These are phyloP conservation scores for Ranitomeya imitator DNA, from an alignment of 2,113 vertebrate species.

Conservation along the genomic window DNA sequence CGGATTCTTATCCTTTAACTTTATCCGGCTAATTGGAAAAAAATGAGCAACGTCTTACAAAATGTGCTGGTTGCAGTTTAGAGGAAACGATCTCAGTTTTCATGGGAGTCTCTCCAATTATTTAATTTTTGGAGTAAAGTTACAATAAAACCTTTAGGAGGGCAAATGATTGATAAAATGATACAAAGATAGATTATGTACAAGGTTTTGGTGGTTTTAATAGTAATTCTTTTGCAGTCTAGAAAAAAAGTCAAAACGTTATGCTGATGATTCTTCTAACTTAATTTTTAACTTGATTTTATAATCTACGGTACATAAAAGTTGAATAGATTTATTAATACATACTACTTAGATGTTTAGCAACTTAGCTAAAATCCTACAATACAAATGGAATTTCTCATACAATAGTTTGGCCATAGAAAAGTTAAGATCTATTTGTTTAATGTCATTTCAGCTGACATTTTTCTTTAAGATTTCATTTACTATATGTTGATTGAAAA, in stretches of 20 bases:
- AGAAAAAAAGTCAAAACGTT: not conserved
- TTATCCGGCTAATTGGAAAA: slow-evolving; percentile 4
- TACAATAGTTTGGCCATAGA: too few relatives aligned
- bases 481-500: too few relatives aligned
- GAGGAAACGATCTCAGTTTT: not conserved
- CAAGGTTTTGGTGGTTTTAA: not conserved
- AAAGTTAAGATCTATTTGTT: too few relatives aligned
- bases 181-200: not conserved
- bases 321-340: not conserved
- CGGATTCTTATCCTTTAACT: not conserved
- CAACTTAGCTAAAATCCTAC: too few relatives aligned
- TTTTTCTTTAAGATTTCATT: too few relatives aligned
- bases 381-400: too few relatives aligned
- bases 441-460: too few relatives aligned
- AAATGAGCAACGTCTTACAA: not conserved
- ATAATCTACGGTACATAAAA: not conserved
- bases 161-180: not conserved
- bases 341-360: not conserved
- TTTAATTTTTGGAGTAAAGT: not conserved
- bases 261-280: not conserved
- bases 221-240: not conserved
- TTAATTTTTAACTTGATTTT: not conserved
- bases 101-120: not conserved
- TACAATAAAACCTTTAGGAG: not conserved
- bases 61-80: not conserved